A percentile compares a stretch with the other conserved stretches of the same genome.
These are phyloP conservation scores for Phrynosoma platyrhinos DNA, from an alignment of 2,113 vertebrate species.

Conservation along the genomic window DNA sequence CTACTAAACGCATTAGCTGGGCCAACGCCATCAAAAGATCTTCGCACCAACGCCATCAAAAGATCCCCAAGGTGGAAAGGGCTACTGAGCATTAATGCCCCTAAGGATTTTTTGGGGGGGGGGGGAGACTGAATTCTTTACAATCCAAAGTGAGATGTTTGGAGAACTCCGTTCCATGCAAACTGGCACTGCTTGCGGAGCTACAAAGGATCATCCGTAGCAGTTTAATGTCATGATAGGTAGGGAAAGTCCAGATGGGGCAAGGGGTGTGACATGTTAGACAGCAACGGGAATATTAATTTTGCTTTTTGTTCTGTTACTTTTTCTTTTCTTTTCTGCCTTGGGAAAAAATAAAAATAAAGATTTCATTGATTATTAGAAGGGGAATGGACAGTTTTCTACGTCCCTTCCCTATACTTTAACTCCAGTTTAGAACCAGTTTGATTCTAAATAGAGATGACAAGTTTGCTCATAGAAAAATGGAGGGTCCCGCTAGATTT, in stretches of 20 bases:
- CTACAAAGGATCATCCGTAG: conserved; percentile 81
- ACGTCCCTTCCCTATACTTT: conserved; percentile 56
- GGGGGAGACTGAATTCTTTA: conserved; percentile 55
- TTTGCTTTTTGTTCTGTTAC: conserved; percentile 42
- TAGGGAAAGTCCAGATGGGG: conserved; percentile 47
- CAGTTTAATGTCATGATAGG: conserved; percentile 63
- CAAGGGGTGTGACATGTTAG: conserved; percentile 67
- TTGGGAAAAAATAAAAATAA: conserved; percentile 23
- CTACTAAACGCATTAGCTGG: not conserved
- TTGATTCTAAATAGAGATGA: conserved; percentile 68
- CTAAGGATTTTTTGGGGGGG: conserved; percentile 33
- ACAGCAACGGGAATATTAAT: conserved; percentile 56
- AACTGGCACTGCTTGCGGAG: conserved; percentile 84
- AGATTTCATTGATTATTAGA: conserved; percentile 48
- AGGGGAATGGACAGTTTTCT: conserved; percentile 59
- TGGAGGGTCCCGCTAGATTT: conserved; percentile 61
- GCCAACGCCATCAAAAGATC: conserved; percentile 1
- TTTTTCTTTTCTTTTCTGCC: conserved; percentile 32
- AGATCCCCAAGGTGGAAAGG: conserved; percentile 34
- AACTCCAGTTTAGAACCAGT: conserved; percentile 53
- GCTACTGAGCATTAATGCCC: conserved; percentile 47
- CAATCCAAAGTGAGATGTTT: conserved; percentile 74
- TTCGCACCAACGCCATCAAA: not conserved
- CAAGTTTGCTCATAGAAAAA: conserved; percentile 69
- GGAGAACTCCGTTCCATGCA: conserved; percentile 87